Conservation (phyloP, 2,888 invertebrate species). For the Candidula unifasciata region DNA sequence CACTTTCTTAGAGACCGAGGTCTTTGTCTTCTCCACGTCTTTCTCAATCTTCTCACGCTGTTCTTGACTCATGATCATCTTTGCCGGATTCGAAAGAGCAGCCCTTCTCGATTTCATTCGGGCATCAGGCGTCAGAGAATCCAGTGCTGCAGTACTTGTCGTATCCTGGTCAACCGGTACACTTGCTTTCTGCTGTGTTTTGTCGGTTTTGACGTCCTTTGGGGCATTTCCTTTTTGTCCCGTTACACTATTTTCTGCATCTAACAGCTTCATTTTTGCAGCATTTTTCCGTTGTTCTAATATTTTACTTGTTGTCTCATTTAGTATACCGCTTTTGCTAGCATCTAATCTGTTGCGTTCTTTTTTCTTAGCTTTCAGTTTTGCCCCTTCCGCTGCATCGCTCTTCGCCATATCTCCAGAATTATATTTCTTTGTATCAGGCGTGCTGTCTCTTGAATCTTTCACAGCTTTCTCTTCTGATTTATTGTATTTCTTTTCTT, state of each 20-base stretch:
- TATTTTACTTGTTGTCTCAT: neutral
- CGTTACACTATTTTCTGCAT: too few species aligned
- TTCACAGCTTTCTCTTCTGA: too few species aligned
- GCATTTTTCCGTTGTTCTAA: neutral
- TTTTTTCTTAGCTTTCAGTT: neutral
- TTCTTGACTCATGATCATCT: conserved; percentile 63
- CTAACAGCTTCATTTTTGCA: too few species aligned
- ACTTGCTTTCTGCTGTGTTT: too few species aligned
- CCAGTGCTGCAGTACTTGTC: too few species aligned
- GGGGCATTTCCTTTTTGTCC: too few species aligned
- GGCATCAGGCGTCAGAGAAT: neutral
- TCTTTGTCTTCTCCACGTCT: conserved; percentile 58
- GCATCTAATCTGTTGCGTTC: neutral
- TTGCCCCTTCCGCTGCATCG: neutral
- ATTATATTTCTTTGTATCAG: neutral
- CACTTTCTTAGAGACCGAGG: conserved; percentile 57
- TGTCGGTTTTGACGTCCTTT: neutral
- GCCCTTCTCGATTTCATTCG: conserved; percentile 53
- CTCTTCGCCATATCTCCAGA: neutral
- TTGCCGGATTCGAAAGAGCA: conserved; percentile 63
- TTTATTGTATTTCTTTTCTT: neutral
- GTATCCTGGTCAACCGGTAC: neutral
- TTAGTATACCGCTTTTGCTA: neutral
- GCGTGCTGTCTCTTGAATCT: neutral
- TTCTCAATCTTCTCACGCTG: conserved; percentile 60